Conservation (phyloP, 2,113 vertebrate species). For the Phocoena phocoena region DNA sequence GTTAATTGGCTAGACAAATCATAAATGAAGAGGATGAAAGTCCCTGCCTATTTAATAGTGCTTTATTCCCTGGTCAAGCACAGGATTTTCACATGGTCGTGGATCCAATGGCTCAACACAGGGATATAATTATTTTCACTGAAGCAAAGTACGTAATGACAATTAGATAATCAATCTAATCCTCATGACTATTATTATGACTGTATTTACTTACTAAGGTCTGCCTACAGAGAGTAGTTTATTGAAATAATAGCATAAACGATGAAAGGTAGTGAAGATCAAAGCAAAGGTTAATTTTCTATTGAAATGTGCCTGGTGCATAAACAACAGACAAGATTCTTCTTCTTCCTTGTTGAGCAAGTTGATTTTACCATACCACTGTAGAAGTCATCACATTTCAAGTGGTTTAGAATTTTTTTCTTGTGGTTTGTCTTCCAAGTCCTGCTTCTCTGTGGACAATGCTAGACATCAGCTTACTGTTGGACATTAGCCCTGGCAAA, state of each 20-base stretch:
- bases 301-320: neutral
- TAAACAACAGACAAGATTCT: neutral
- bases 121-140: neutral
- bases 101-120: neutral
- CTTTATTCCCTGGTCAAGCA: neutral
- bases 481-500: neutral
- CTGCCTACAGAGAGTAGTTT: neutral
- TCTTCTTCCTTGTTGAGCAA: neutral
- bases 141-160: neutral
- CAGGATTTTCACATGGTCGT: neutral
- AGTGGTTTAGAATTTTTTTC: neutral
- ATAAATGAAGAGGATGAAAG: neutral
- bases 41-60: neutral
- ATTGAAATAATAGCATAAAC: neutral
- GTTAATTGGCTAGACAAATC: neutral
- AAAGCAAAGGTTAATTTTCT: conserved; percentile 26
- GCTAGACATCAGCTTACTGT: neutral
- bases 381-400: neutral
- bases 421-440: neutral
- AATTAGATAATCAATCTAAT: neutral
- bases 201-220: neutral
- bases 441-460: neutral
- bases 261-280: neutral
- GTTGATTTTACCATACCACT: neutral
- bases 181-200: neutral